Evolutionary conservation across 2,113 vertebrate genomes (phyloP).

Genomic region (Anser brachyrhynchus): DNA sequence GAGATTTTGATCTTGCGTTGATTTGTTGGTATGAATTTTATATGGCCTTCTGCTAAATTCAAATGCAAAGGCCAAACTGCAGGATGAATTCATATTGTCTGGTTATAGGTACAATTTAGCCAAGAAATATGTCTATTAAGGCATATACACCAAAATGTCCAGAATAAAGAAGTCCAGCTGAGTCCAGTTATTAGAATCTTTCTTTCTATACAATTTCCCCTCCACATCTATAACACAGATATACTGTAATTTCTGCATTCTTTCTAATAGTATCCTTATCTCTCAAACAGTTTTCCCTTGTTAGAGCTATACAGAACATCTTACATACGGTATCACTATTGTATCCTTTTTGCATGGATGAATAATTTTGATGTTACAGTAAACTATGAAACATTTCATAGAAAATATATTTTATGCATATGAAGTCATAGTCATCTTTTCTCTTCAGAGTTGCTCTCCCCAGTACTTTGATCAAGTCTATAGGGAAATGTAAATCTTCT

Average conservation of each 20-base stretch:
- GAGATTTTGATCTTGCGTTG: neutral
- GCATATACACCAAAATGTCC: neutral
- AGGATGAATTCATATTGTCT: neutral
- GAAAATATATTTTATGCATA: neutral
- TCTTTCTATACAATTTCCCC: neutral
- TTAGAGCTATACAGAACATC: neutral
- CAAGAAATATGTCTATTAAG: neutral
- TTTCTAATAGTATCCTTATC: neutral
- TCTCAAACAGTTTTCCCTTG: neutral
- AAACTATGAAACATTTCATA: neutral
- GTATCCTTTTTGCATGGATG: neutral
- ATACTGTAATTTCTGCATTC: neutral
- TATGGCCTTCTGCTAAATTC: neutral
- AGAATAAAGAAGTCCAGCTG: neutral
- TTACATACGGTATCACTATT: neutral
- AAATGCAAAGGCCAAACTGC: neutral
- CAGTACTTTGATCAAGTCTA: neutral
- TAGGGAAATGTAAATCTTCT: neutral
- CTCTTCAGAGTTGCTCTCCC: neutral
- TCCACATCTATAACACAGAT: neutral
- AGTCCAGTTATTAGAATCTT: neutral
- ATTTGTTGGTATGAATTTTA: constrained; percentile 1
- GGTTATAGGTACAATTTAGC: neutral
- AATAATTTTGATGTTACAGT: neutral
- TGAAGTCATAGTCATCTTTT: neutral